phyloP scores from a whole-genome alignment of 2,797 vertebrate genomes.

The Coregonus suidteri region DNA sequence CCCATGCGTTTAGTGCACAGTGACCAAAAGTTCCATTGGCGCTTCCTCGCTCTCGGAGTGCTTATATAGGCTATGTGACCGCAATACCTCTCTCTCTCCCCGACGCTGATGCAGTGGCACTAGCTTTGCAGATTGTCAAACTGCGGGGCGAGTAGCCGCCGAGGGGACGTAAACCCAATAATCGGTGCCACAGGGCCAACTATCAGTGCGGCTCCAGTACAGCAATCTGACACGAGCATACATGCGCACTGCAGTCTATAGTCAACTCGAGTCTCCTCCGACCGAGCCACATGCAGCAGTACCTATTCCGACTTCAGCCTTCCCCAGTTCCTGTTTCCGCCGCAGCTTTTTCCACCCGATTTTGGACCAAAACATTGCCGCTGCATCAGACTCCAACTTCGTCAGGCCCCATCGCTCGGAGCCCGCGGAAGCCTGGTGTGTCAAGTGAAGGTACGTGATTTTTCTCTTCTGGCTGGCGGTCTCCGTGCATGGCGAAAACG shows the following conservation, averaged over 20 bases:
- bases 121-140: not conserved
- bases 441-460: constrained; percentile 25
- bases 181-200: constrained; percentile 13
- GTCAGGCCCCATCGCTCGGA: constrained; percentile 15
- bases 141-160: constrained; percentile 8
- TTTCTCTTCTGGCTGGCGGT: not conserved
- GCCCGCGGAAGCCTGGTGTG: constrained; percentile 14
- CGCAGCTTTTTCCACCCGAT: constrained; percentile 22
- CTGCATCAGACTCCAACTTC: constrained; percentile 5
- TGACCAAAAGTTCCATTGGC: not conserved
- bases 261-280: constrained; percentile 25
- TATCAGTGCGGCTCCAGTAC: constrained; percentile 23
- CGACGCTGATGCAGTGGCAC: not conserved
- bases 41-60: not conserved
- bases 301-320: constrained; percentile 19
- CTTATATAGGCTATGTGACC: not conserved
- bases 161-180: constrained; percentile 12
- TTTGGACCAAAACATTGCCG: constrained; percentile 16
- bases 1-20: not conserved
- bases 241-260: constrained; percentile 35
- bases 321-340: constrained; percentile 42
- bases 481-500: constrained; percentile 2
- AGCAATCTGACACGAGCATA: constrained; percentile 26
- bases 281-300: constrained; percentile 28
- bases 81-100: not conserved